A percentile compares a stretch with the other conserved stretches of the same genome.
phyloP scores from a whole-genome alignment of 2,888 invertebrate species.

The Charanyca ferruginea region DNA sequence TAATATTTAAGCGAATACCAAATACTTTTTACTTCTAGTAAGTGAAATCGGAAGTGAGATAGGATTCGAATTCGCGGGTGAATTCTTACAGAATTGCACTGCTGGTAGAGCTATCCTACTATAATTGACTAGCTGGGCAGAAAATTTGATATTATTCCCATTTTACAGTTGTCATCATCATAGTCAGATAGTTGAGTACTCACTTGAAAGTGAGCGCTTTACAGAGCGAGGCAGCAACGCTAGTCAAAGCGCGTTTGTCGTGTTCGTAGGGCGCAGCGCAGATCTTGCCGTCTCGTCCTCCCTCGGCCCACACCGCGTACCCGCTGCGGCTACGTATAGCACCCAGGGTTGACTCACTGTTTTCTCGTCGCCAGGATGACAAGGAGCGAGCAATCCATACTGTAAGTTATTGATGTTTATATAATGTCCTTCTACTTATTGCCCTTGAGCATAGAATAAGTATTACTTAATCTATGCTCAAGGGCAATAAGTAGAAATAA shows the following conservation, averaged over 20 bases:
- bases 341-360: conserved; percentile 93
- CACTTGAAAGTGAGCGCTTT: conserved; percentile 95
- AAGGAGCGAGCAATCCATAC: conserved; percentile 95
- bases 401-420: conserved; percentile 71
- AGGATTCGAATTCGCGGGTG: too few species aligned
- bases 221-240: conserved; percentile 95
- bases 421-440: neutral
- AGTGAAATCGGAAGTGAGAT: too few species aligned
- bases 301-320: conserved; percentile 96
- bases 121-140: too few species aligned
- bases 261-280: conserved; percentile 95
- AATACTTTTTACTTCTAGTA: too few species aligned
- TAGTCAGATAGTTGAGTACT: conserved; percentile 23
- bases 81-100: too few species aligned
- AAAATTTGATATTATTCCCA: too few species aligned
- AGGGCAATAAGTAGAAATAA: neutral
- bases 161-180: too few species aligned
- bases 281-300: conserved; percentile 95
- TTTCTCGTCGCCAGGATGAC: conserved; percentile 92
- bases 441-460: too few species aligned
- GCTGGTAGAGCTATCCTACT: too few species aligned
- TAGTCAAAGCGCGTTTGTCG: conserved; percentile 91
- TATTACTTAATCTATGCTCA: too few species aligned
- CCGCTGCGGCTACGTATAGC: conserved; percentile 94
- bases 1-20: too few species aligned